Base-by-base conservation (phyloP, 2,797 vertebrate genomes). In the Holocentrus rufus region DNA sequence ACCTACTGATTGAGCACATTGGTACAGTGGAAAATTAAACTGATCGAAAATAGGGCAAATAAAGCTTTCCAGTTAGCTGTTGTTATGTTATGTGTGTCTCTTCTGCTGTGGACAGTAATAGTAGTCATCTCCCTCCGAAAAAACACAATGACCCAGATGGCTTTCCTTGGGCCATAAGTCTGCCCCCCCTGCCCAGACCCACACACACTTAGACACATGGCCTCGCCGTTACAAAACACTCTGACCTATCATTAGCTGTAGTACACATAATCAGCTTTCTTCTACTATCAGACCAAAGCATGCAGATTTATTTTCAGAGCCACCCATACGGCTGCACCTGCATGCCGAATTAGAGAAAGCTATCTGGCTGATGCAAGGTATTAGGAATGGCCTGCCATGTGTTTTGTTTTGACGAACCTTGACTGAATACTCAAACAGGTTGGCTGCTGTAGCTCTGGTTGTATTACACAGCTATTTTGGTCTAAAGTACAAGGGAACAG, bases 1-100 rank as follows among this genome's bases (percentile, higher is more conserved):
- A 85, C 83, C 86, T 87, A 71, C 82, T 85, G 83, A 85, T 79
- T 85, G 83, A 85, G 56, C 59, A 74, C 42, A 78, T 4, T 1
- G 15, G 34, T 56, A 72, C 25, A 78, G 65, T 7, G 76, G 23
- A 60, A 74, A 75, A 57, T 63, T 18, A 22, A 56, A n/a, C 31
- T 20, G 22, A 56, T 5, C 15, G 44, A 46, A 46, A 17, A 15
- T 14, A 15, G 44, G 44, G 15, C 44, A 17, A 17, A 46, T 5
- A 46, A 42, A 42, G 39, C 39, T 42, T 2, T 42, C 39, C 14
- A 14, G 39, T 42, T 13, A 42, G 31, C 31, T 34, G 31, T 34
- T 34, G 31, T 34, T 5, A 34, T 34, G 5, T 34, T 49, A n/a
- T 52, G 9, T 31, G 46, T 25, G 0, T 15, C 7, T 59, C 31